These are phyloP conservation scores for Grus americana DNA, from an alignment of 2,113 vertebrate species.

Conservation along the genomic window DNA sequence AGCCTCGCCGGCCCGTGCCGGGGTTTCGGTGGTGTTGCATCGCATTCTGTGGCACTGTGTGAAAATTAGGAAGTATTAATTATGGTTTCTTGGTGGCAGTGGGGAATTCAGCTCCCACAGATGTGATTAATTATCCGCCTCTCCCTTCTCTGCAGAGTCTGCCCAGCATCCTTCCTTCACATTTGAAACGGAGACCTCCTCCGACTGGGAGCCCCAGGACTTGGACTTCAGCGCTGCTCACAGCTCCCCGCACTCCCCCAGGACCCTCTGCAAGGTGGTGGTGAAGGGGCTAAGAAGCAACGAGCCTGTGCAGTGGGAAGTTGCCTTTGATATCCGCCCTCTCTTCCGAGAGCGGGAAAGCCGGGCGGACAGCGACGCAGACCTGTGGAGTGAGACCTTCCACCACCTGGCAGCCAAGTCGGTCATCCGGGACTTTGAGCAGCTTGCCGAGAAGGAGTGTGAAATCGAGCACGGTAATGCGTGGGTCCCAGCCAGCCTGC, in stretches of 20 bases:
- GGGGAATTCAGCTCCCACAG: neutral
- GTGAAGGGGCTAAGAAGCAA: constrained; percentile 85
- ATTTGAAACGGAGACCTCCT: constrained; percentile 60
- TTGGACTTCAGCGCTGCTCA: neutral
- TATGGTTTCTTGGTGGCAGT: neutral
- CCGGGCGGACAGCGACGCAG: constrained; percentile 72
- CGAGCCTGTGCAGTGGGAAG: constrained; percentile 86
- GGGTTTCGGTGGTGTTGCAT: fast-evolving
- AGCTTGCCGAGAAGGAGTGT: constrained; percentile 84
- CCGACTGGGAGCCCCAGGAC: constrained; percentile 47
- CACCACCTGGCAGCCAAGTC: constrained; percentile 91
- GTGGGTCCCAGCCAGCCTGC: no score
- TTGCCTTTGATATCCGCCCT: constrained; percentile 84
- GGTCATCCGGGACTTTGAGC: constrained; percentile 92
- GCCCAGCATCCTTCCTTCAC: constrained; percentile 77
- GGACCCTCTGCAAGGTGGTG: constrained; percentile 81
- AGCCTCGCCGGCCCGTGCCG: fast-evolving
- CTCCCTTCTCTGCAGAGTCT: constrained; percentile 43
- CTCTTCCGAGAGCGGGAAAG: constrained; percentile 77
- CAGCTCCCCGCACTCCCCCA: neutral
- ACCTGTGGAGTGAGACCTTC: constrained; percentile 93
- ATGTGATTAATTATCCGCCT: neutral
- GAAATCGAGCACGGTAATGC: constrained; percentile 90
- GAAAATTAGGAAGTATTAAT: neutral
- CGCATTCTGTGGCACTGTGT: fast-evolving